Conservation (phyloP, 2,888 invertebrate genomes). For the Vesta saturnalis region DNA sequence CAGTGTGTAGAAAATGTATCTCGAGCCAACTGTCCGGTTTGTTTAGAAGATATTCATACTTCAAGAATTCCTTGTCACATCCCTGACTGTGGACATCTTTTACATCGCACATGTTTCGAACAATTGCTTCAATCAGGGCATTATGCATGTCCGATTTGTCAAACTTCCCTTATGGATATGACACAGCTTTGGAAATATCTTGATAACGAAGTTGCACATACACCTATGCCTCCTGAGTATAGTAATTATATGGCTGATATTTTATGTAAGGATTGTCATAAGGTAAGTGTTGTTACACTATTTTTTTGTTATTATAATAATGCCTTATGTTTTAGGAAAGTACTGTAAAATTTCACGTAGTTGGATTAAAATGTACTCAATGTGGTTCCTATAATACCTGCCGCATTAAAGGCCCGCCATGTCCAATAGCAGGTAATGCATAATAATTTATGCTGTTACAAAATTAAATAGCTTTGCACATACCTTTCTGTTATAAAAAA, state of each 20-base stretch:
- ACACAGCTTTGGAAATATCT: conserved; percentile 82
- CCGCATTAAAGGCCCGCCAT: conserved; percentile 72
- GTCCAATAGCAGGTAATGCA: conserved; percentile 44
- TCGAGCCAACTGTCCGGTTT: conserved; percentile 88
- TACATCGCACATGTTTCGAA: conserved; percentile 87
- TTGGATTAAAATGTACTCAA: conserved; percentile 85
- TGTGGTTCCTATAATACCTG: conserved; percentile 95
- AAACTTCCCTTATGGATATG: conserved; percentile 90
- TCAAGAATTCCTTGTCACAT: conserved; percentile 90
- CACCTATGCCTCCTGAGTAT: conserved; percentile 87
- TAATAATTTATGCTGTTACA: too few relatives aligned
- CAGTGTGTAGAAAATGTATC: conserved; percentile 93
- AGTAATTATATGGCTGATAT: conserved; percentile 82
- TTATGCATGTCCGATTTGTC: conserved; percentile 90
- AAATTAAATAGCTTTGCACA: too few relatives aligned
- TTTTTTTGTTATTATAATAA: neutral
- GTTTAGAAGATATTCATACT: conserved; percentile 90
- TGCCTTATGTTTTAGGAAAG: conserved; percentile 68
- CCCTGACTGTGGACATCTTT: conserved; percentile 87
- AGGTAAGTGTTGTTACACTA: conserved; percentile 66
- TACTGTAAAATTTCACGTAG: conserved; percentile 85
- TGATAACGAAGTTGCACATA: conserved; percentile 83
- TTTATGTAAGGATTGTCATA: conserved; percentile 91
- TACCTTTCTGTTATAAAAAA: too few relatives aligned
- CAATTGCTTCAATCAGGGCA: conserved; percentile 79